Conservation (phyloP, 23 tunicate species). For the Phallusia fumigata region DNA sequence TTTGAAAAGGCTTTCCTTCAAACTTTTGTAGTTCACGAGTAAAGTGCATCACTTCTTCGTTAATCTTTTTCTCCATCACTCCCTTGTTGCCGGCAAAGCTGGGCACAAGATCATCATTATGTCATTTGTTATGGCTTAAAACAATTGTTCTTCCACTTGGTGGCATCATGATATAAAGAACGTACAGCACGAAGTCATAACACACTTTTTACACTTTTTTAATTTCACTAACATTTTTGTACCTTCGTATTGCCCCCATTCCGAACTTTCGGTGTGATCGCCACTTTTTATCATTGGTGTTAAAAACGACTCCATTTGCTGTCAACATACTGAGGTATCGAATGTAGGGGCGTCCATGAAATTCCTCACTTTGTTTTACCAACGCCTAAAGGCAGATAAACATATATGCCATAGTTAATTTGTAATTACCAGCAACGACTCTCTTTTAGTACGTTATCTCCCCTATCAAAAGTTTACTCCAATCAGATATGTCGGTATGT, state of each 20-base stretch:
- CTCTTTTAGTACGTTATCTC: too few relatives aligned
- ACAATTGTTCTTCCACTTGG: too few relatives aligned
- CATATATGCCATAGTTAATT: not conserved
- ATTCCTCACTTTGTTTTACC: not conserved
- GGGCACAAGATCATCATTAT: too few relatives aligned
- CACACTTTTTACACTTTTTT: too few relatives aligned
- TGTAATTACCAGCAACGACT: not conserved
- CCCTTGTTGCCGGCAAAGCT: not conserved
- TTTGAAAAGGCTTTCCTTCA: conserved; percentile 3
- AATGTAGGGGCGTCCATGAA: not conserved
- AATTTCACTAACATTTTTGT: too few relatives aligned
- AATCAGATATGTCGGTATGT: too few relatives aligned
- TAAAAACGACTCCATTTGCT: not conserved
- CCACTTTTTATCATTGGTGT: not conserved
- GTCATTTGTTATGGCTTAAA: too few relatives aligned
- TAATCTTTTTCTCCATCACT: not conserved
- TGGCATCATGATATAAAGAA: too few relatives aligned
- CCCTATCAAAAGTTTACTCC: too few relatives aligned
- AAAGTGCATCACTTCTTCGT: not conserved
- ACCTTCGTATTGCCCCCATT: not conserved
- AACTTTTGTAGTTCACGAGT: not conserved
- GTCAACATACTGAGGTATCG: not conserved
- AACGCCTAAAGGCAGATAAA: not conserved
- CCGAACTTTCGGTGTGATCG: not conserved
- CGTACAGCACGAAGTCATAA: too few relatives aligned